These are phyloP conservation scores for Deroptyus accipitrinus DNA, from an alignment of 2,113 vertebrate genomes.

Conservation along the genomic window DNA sequence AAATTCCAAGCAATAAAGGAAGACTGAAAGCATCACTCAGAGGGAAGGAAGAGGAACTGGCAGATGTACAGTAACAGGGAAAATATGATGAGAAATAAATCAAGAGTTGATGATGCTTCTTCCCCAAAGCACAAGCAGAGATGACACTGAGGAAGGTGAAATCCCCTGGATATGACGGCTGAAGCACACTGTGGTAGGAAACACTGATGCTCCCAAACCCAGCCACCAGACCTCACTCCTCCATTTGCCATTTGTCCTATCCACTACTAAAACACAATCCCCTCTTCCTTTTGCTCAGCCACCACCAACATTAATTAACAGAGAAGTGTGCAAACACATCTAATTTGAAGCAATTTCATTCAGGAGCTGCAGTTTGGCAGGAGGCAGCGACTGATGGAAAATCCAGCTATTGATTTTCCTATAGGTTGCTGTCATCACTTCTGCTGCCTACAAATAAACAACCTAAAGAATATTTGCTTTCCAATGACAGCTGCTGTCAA, in stretches of 20 bases:
- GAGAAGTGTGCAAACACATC: background rate
- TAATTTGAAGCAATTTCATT: background rate
- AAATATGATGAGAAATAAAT: background rate
- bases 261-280: background rate
- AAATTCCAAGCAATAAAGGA: background rate
- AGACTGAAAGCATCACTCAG: background rate
- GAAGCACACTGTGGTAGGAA: fast-evolving
- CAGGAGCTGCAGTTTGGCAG: background rate
- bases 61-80: background rate
- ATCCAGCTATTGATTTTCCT: constrained; percentile 32
- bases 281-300: background rate
- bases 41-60: background rate
- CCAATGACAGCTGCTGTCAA: background rate
- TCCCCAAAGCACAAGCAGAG: background rate
- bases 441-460: background rate
- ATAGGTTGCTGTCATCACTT: background rate
- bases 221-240: background rate
- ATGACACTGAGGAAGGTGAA: background rate
- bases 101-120: background rate
- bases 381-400: background rate
- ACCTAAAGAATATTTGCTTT: background rate
- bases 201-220: background rate
- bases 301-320: background rate
- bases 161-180: fast-evolving
- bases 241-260: background rate